Percentiles rank a stretch among this genome's conserved stretches.
phyloP scores from a whole-genome alignment of 2,888 invertebrate species.

The Sussaba pulchella region DNA sequence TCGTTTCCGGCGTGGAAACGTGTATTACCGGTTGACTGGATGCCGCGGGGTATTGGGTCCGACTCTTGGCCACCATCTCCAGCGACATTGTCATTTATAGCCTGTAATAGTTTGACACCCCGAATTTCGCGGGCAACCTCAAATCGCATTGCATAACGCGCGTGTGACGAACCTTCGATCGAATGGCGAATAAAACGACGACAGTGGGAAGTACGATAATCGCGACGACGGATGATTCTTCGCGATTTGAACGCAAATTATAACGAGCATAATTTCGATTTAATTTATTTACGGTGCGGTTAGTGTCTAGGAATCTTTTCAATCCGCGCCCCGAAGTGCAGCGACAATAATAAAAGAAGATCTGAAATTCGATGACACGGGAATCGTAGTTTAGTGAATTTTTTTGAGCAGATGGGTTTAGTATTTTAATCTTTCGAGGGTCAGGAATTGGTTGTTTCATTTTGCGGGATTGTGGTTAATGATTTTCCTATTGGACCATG shows the following conservation, averaged over 20 bases:
- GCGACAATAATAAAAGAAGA: conserved; percentile 50
- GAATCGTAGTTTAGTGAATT: background rate
- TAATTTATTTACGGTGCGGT: conserved; percentile 38
- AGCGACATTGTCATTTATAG: conserved; percentile 70
- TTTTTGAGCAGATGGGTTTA: no score
- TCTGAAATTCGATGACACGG: conserved; percentile 8
- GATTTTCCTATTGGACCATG: no score
- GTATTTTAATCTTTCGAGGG: no score
- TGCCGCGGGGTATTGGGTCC: conserved; percentile 32
- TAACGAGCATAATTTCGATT: conserved; percentile 56
- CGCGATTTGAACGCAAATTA: background rate
- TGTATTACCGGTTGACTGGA: conserved; percentile 26
- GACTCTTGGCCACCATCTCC: conserved; percentile 62
- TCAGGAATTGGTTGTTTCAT: no score
- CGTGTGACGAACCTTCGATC: background rate
- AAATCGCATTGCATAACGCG: conserved; percentile 3
- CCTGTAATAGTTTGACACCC: conserved; percentile 17
- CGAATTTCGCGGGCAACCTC: conserved; percentile 1
- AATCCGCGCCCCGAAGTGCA: conserved; percentile 14
- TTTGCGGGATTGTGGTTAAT: no score
- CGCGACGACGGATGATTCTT: conserved; percentile 18
- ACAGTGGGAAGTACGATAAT: background rate
- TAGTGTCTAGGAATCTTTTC: conserved; percentile 37
- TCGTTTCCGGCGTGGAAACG: conserved; percentile 23
- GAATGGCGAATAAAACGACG: conserved; percentile 8